phyloP scores from a whole-genome alignment of 2,797 vertebrate genomes.

The Typhlichthys eigenmanni region DNA sequence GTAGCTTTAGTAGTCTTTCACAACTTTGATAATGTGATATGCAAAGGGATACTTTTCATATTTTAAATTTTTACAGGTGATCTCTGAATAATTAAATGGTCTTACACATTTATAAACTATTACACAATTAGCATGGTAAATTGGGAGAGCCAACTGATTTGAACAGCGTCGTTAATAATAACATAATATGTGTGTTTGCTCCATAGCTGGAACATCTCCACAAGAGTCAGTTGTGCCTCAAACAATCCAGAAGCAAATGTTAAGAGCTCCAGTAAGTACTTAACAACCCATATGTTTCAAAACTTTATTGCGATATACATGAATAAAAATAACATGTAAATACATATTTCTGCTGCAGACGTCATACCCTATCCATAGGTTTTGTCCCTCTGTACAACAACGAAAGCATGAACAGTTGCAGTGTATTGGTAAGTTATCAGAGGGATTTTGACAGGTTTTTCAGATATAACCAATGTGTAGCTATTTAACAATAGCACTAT shows the following conservation, averaged over 20 bases:
- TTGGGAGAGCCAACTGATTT: no score
- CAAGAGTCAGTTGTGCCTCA: background rate
- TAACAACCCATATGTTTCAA: constrained; percentile 2
- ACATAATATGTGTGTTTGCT: constrained; percentile 3
- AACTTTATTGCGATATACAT: background rate
- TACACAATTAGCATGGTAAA: no score
- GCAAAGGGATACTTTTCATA: no score
- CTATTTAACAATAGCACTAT: no score
- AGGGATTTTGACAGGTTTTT: background rate
- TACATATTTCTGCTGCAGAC: background rate
- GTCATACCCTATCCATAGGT: background rate
- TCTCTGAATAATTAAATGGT: no score
- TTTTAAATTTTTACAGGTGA: no score
- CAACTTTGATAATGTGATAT: no score
- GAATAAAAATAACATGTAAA: background rate
- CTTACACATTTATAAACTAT: no score
- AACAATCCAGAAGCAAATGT: constrained; percentile 15
- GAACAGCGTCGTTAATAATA: no score
- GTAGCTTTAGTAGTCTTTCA: no score
- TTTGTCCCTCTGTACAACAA: constrained; percentile 4
- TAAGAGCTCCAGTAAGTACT: constrained; percentile 45
- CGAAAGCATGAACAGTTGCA: background rate
- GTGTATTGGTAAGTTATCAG: constrained; percentile 36
- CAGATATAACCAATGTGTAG: no score
- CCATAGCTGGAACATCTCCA: constrained; percentile 26